These are phyloP conservation scores for Pachycephala philippinensis DNA, from an alignment of 2,113 vertebrate genomes.

Conservation along the genomic window DNA sequence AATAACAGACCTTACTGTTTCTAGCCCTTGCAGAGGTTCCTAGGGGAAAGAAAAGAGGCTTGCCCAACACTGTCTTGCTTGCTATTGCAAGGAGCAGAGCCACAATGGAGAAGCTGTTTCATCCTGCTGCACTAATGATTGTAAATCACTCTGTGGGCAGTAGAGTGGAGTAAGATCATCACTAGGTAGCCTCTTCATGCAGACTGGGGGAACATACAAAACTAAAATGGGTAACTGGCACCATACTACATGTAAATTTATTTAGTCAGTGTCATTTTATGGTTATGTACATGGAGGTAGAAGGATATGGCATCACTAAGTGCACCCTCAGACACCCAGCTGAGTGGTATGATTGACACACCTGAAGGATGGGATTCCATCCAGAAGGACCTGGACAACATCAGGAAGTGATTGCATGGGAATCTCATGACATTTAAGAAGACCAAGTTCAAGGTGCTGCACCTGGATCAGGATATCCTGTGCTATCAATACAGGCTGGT, in stretches of 20 bases:
- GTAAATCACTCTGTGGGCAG: neutral
- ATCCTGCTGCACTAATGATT: neutral
- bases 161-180: neutral
- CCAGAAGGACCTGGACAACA: neutral
- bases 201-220: neutral
- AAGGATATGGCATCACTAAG: neutral
- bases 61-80: neutral
- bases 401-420: neutral
- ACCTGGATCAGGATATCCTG: neutral
- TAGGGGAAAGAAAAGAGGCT: neutral
- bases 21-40: neutral
- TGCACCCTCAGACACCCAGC: neutral
- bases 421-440: neutral
- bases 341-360: neutral
- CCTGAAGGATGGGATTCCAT: neutral
- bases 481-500: neutral
- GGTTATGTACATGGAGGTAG: fast-evolving
- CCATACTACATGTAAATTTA: neutral
- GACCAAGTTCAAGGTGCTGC: neutral
- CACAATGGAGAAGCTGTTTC: neutral
- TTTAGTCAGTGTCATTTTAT: neutral
- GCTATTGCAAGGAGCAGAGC: neutral
- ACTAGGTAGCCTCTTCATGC: neutral
- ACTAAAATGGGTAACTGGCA: neutral
- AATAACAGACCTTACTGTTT: neutral